Conservation (phyloP, 1,140 invertebrate species). For the Polypedilum vanderplanki region DNA sequence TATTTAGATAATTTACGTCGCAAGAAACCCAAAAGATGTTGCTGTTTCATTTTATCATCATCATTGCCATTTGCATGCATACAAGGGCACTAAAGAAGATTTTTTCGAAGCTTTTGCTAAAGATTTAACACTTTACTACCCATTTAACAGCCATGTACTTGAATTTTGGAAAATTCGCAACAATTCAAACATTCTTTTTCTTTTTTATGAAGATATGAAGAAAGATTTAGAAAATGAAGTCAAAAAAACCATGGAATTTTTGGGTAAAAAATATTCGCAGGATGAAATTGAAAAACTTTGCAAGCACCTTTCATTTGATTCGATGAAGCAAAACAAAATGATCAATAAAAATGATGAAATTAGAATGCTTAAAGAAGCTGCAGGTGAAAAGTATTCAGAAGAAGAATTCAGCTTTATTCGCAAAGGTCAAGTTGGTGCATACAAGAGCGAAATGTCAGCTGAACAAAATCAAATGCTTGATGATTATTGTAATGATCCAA, state of each 20-base stretch:
- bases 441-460: constrained; percentile 66
- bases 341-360: neutral
- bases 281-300: constrained; percentile 55
- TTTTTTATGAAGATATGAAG: constrained; percentile 78
- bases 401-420: constrained; percentile 56
- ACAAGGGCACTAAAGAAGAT: constrained; percentile 62
- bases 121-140: constrained; percentile 54
- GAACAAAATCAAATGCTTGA: constrained; percentile 60
- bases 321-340: constrained; percentile 52
- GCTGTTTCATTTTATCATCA: constrained; percentile 85
- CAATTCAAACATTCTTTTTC: constrained; percentile 63
- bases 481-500: constrained; percentile 41
- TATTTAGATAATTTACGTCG: constrained; percentile 72
- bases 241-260: constrained; percentile 58
- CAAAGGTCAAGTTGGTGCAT: constrained; percentile 71
- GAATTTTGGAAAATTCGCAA: constrained; percentile 59
- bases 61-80: constrained; percentile 55
- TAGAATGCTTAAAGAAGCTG: neutral
- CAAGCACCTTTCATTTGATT: constrained; percentile 64
- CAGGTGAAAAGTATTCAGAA: neutral
- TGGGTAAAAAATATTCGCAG: constrained; percentile 57
- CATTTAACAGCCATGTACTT: constrained; percentile 58
- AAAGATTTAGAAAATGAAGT: constrained; percentile 54
- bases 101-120: constrained; percentile 66
- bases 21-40: constrained; percentile 83